These are phyloP conservation scores for Crenuchus spilurus DNA, from an alignment of 2,797 vertebrate genomes.

Conservation along the genomic window DNA sequence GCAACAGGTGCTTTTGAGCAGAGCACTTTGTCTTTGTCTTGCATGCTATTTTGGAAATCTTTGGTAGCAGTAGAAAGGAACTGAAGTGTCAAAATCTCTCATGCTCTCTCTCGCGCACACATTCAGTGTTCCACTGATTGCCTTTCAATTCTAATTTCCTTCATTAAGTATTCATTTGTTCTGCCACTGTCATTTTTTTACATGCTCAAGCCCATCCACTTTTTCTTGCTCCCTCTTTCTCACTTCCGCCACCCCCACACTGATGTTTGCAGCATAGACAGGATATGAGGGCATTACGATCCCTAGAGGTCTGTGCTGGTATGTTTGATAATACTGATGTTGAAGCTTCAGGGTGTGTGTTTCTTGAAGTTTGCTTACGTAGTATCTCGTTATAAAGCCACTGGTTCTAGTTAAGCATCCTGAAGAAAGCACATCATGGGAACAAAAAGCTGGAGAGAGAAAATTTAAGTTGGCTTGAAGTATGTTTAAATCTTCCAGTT, in stretches of 20 bases:
- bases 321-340: slow-evolving; percentile 35
- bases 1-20: slow-evolving; percentile 6
- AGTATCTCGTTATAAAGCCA: background rate
- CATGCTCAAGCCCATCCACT: background rate
- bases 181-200: too few species aligned
- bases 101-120: background rate
- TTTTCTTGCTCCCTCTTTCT: slow-evolving; percentile 2
- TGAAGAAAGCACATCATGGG: background rate
- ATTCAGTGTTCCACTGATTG: background rate
- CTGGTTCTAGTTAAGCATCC: background rate
- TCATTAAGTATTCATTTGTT: too few species aligned
- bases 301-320: slow-evolving; percentile 37
- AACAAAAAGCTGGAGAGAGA: background rate
- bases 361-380: background rate
- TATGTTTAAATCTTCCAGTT: background rate
- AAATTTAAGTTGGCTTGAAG: slow-evolving; percentile 3
- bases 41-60: slow-evolving; percentile 2
- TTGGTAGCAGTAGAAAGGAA: background rate
- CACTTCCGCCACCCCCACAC: slow-evolving; percentile 2
- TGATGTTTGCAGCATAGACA: slow-evolving; percentile 15
- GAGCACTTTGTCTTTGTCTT: slow-evolving; percentile 6
- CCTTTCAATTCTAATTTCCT: too few species aligned
- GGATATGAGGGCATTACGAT: slow-evolving; percentile 34
- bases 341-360: background rate
- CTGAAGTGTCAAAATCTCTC: background rate